Evolutionary conservation across 2,888 invertebrate species (phyloP).

Genomic region (Sipha maydis): DNA sequence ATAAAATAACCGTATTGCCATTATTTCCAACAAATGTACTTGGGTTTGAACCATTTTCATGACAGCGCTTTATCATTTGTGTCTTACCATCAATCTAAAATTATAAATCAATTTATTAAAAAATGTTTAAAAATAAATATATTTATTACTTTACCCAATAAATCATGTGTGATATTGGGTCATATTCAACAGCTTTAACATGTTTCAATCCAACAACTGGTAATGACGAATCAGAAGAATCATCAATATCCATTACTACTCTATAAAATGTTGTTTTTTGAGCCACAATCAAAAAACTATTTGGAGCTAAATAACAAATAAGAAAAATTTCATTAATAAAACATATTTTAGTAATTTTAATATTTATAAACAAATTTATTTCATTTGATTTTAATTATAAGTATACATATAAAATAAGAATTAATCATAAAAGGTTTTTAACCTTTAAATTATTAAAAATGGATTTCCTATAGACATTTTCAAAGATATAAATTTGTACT

Average conservation of each 20-base stretch:
- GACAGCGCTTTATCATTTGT: conserved; percentile 77
- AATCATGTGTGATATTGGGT: conserved; percentile 78
- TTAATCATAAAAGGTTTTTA: no score
- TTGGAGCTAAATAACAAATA: conserved; percentile 75
- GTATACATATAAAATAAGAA: no score
- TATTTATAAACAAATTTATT: no score
- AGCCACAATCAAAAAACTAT: conserved; percentile 86
- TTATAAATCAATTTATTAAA: conserved; percentile 65
- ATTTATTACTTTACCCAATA: conserved; percentile 73
- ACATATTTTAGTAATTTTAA: no score
- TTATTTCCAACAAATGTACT: conserved; percentile 73
- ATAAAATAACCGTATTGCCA: conserved; percentile 72
- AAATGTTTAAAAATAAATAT: conserved; percentile 6
- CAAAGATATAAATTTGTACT: no score
- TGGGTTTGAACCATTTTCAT: conserved; percentile 74
- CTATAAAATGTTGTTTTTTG: conserved; percentile 85
- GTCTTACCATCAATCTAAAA: conserved; percentile 83
- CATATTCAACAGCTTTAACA: conserved; percentile 86
- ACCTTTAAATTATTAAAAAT: no score
- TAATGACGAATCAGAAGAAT: conserved; percentile 84
- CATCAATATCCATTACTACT: conserved; percentile 79
- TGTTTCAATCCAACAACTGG: conserved; percentile 83
- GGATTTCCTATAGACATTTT: no score
- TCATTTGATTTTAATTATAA: no score
- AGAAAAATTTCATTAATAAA: not conserved